These are phyloP conservation scores for Petrocephalus schoutedeni DNA, from an alignment of 2,797 vertebrate species.

Conservation along the genomic window DNA sequence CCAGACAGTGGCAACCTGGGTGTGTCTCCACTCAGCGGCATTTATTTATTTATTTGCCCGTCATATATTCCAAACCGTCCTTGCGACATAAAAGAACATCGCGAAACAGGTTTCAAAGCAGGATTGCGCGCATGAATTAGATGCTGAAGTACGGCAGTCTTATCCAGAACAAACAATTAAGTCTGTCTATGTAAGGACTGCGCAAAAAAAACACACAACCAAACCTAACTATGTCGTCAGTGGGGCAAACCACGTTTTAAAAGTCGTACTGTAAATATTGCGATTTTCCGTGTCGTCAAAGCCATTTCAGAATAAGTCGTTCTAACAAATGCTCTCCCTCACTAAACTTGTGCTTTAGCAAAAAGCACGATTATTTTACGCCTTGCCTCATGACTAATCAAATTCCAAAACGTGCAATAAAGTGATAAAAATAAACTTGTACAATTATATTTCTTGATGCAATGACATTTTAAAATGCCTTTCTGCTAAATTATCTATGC, in stretches of 20 bases:
- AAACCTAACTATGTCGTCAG: not conserved
- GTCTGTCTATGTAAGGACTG: conserved; percentile 3
- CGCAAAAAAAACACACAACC: conserved; percentile 13
- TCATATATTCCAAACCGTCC: conserved; percentile 40
- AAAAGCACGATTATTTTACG: not conserved
- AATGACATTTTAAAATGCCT: not conserved
- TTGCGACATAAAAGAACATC: not conserved
- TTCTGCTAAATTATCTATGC: not conserved
- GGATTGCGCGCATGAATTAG: not conserved
- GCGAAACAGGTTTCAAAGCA: not conserved
- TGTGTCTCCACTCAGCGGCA: conserved; percentile 60
- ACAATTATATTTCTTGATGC: not conserved
- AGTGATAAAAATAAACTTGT: conserved; percentile 19
- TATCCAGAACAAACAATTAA: conserved; percentile 1
- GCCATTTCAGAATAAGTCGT: conserved; percentile 7
- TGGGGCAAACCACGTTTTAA: conserved; percentile 4
- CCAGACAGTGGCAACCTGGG: conserved; percentile 58
- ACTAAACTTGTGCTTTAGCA: conserved; percentile 1
- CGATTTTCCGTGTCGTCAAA: not conserved
- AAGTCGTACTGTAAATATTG: conserved; percentile 15
- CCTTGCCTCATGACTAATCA: conserved; percentile 20
- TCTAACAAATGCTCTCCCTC: not conserved
- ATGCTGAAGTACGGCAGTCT: not conserved
- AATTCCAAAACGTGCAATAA: not conserved
- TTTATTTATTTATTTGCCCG: conserved; percentile 42